Base-by-base conservation (phyloP, 1,140 invertebrate genomes). In the Drosophila navojoa region DNA sequence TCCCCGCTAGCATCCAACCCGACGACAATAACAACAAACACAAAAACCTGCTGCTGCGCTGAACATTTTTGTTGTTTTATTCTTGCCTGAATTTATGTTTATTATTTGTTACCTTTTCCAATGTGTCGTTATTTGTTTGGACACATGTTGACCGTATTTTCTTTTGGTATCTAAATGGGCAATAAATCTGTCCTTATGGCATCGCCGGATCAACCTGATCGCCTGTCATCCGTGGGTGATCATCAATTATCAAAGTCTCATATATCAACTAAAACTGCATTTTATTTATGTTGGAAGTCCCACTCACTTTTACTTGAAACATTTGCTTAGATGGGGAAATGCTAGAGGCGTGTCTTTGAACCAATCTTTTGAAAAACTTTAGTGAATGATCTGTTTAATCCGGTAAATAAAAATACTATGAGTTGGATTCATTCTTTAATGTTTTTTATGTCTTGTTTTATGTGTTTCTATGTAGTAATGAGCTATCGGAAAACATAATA, bases 71-170 rank as follows among this genome's bases (percentile, higher is more conserved):
- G 32, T 9, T 32, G 32, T 78, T 80, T 42, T 42, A 38, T 54
- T 71, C 72, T 66, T 79, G 57, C 6, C 70, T 35, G 35, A 87
- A 87, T 87, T 87, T 87, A 89, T 87, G 69, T 89, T 89, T 87
- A 87, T 87, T 89, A 73, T 77, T 89, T 89, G 81, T 87, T 87
- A 89, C 84, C 84, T 89, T 87, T 86, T 87, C 70, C 84, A 86
- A 89, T 82, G 58, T 87, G 79, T 89, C 82, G 84, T 71, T 82
- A 73, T 87, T 81, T 89, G 82, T 79, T 87, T 77, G 68, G 86
- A 71, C 79, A 86, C 61, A 87, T 87, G 71, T 70, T 71, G 52
- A 62, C 61, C 69, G 69, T 64, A 68, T 63, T 76, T 68, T 55
- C 19, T 69, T 79, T 79, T 68, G 66, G 73, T 77, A 77, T 82